Conservation (phyloP, 2,888 invertebrate species). For the Dasypolia templi region DNA sequence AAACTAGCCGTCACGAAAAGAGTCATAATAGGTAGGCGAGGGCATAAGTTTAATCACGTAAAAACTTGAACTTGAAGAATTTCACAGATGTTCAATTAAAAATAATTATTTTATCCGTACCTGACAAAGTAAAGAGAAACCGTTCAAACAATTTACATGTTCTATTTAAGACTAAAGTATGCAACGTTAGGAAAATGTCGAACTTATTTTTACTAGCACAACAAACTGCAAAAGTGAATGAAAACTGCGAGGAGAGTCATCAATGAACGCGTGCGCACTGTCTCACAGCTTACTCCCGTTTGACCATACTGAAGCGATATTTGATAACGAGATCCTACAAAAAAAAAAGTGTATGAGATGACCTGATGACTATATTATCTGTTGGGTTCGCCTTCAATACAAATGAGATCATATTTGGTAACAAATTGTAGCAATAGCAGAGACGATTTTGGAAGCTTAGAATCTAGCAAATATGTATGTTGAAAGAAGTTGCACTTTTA, state of each 20-base stretch:
- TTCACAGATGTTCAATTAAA: not conserved
- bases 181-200: conserved; percentile 6
- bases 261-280: conserved; percentile 67
- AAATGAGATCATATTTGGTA: not conserved
- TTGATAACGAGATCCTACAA: conserved; percentile 67
- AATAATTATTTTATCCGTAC: conserved; percentile 36
- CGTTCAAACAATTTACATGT: conserved; percentile 27
- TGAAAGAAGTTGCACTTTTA: not conserved
- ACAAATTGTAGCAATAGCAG: not conserved
- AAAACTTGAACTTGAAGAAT: conserved; percentile 11
- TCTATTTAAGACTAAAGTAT: conserved; percentile 8
- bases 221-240: conserved; percentile 30
- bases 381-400: conserved; percentile 1
- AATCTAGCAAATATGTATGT: not conserved
- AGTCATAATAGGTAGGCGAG: not conserved
- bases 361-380: conserved; percentile 33
- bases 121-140: conserved; percentile 36
- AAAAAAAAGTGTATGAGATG: conserved; percentile 41
- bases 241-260: conserved; percentile 39
- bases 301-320: conserved; percentile 68
- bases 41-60: not conserved
- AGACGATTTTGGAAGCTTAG: not conserved
- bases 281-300: conserved; percentile 64
- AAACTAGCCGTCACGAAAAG: not conserved
- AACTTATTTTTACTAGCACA: conserved; percentile 38